phyloP scores from a whole-genome alignment of 2,888 invertebrate genomes.

The Clistopyga incitator region DNA sequence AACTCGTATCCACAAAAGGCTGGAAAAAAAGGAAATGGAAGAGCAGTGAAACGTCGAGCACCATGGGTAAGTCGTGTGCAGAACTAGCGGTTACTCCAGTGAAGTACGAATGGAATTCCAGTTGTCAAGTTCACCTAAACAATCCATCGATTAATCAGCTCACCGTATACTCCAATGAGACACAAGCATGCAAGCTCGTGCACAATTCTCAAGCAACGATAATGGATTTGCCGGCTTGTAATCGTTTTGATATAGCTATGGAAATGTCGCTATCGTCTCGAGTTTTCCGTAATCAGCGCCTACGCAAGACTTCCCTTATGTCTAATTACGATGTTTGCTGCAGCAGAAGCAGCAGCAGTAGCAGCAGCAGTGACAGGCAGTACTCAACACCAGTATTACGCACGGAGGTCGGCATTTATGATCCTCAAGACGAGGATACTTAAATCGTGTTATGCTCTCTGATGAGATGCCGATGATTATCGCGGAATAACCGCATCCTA shows the following conservation, averaged over 20 bases:
- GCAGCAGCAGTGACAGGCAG: no score
- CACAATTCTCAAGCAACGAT: not conserved
- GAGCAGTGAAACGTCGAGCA: not conserved
- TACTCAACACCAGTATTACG: constrained; percentile 9
- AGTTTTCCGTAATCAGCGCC: constrained; percentile 3
- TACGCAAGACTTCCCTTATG: constrained; percentile 25
- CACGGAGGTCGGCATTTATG: constrained; percentile 45
- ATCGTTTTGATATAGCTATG: not conserved
- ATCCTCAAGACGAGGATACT: constrained; percentile 34
- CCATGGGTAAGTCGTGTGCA: not conserved
- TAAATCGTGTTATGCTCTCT: constrained; percentile 14
- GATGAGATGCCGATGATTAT: not conserved
- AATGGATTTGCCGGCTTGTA: not conserved
- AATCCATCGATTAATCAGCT: not conserved
- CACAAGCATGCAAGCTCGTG: not conserved
- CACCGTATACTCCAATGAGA: not conserved
- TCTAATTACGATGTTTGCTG: constrained; percentile 48
- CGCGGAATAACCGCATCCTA: constrained; percentile 19
- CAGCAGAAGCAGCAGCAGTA: no score
- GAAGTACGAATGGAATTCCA: not conserved
- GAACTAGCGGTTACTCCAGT: not conserved
- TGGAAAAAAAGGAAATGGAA: not conserved
- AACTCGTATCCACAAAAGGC: not conserved
- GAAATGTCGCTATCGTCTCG: not conserved
- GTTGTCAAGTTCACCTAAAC: not conserved